phyloP scores from a whole-genome alignment of 2,113 vertebrate species.

The Xiphophorus couchianus region DNA sequence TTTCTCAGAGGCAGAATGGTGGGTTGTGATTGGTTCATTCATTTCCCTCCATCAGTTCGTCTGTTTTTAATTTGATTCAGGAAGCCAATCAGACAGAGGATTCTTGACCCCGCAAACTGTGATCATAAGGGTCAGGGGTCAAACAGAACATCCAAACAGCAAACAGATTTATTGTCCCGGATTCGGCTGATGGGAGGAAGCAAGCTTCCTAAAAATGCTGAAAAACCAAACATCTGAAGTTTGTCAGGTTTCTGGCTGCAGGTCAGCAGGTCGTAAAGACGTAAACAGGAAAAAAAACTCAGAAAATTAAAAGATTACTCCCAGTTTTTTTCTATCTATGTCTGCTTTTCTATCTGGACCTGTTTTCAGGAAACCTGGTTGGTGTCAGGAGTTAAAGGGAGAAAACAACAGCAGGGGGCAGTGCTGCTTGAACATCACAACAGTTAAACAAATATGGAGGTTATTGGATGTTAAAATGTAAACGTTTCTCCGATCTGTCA shows the following conservation, averaged over 20 bases:
- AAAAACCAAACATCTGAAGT: too few species aligned
- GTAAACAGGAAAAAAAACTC: too few species aligned
- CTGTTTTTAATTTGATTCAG: background rate
- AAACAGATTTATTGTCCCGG: too few species aligned
- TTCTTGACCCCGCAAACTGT: background rate
- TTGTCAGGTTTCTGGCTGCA: too few species aligned
- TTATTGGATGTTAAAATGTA: background rate
- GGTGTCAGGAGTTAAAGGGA: constrained; percentile 26
- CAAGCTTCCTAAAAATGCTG: constrained; percentile 26
- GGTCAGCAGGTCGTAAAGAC: too few species aligned
- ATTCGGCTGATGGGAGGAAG: constrained; percentile 32
- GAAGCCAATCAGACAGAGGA: background rate
- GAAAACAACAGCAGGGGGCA: constrained; percentile 27
- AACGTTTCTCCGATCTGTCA: background rate
- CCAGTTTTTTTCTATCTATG: too few species aligned
- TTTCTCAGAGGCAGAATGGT: constrained; percentile 63
- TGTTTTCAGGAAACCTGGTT: constrained; percentile 25
- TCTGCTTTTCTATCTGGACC: background rate
- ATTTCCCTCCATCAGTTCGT: constrained; percentile 5
- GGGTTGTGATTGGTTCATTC: constrained; percentile 52
- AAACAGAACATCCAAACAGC: background rate
- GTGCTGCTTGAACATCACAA: constrained; percentile 29
- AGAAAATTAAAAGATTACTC: too few species aligned
- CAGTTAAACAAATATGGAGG: background rate
- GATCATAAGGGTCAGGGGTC: background rate